Evolutionary conservation across 2,113 vertebrate genomes (phyloP).

Genomic region (Ceuthmochares aereus): DNA sequence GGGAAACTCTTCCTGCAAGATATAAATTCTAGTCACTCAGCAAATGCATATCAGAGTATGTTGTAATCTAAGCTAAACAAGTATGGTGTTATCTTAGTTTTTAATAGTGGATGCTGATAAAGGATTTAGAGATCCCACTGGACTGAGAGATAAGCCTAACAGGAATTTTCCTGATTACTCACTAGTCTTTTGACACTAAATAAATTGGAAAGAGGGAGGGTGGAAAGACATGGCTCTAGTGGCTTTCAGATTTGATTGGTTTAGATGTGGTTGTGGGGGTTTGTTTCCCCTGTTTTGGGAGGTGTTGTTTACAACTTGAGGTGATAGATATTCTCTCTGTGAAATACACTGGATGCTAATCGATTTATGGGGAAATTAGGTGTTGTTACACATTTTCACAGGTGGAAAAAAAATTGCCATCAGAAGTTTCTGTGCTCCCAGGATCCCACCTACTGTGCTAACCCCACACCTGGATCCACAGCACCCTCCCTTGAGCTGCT

Average conservation of each 20-base stretch:
- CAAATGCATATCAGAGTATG: not conserved
- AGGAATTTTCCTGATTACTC: constrained; percentile 43
- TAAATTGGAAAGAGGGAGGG: constrained; percentile 23
- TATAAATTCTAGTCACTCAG: not conserved
- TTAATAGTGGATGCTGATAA: constrained; percentile 31
- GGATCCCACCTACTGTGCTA: not conserved
- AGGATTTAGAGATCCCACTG: constrained; percentile 42
- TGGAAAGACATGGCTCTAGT: not conserved
- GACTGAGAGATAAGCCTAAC: constrained; percentile 36
- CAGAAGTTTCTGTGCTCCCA: not conserved
- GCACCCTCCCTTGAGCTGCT: not conserved
- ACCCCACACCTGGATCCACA: not conserved
- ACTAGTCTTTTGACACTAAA: constrained; percentile 45
- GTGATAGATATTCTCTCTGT: not conserved
- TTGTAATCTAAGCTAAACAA: not conserved
- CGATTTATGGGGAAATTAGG: not conserved
- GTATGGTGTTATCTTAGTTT: constrained; percentile 11
- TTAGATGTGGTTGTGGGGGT: not conserved
- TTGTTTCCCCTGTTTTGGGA: not conserved
- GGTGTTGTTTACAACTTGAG: not conserved
- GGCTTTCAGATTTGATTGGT: constrained; percentile 2
- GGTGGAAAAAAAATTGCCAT: not conserved
- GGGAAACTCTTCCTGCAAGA: not conserved
- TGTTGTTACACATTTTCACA: not conserved
- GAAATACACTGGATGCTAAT: not conserved